A percentile compares a stretch with the other conserved stretches of the same genome.
Evolutionary conservation across 2,888 invertebrate genomes (phyloP).

Genomic region (Bugulina stolonifera): DNA sequence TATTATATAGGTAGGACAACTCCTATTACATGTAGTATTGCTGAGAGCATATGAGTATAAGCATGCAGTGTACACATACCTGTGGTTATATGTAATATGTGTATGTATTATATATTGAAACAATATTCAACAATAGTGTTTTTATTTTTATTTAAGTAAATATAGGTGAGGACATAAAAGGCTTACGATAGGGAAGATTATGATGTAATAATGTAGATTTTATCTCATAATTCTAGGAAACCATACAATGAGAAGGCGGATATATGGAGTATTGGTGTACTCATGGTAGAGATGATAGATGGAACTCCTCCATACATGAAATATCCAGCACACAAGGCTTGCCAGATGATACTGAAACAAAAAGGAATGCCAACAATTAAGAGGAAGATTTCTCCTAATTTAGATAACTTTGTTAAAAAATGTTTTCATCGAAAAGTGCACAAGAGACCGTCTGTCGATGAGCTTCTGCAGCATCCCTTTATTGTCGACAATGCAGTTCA

Average conservation of each 20-base stretch:
- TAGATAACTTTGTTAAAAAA: constrained; percentile 17
- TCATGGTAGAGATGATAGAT: constrained; percentile 21
- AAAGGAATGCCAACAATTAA: constrained; percentile 7
- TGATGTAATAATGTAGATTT: too few relatives aligned
- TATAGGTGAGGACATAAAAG: too few relatives aligned
- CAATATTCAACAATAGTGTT: background rate
- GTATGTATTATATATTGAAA: too few relatives aligned
- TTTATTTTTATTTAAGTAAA: too few relatives aligned
- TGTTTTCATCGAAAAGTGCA: background rate
- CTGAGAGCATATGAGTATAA: too few relatives aligned
- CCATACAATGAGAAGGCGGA: constrained; percentile 26
- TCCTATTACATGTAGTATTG: too few relatives aligned
- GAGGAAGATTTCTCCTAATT: background rate
- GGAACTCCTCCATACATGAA: constrained; percentile 15
- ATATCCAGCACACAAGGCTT: background rate
- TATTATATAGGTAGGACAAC: too few relatives aligned
- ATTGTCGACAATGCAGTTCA: background rate
- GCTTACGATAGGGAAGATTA: too few relatives aligned
- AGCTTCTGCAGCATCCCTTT: constrained; percentile 21
- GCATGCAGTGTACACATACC: too few relatives aligned
- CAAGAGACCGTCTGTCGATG: constrained; percentile 13
- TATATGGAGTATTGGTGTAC: constrained; percentile 23
- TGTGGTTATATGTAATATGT: too few relatives aligned
- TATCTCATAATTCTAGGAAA: constrained; percentile 22
- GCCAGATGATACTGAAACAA: constrained; percentile 6